These are phyloP conservation scores for Globodera rostochiensis DNA, from an alignment of 1,140 invertebrate species.

Conservation along the genomic window DNA sequence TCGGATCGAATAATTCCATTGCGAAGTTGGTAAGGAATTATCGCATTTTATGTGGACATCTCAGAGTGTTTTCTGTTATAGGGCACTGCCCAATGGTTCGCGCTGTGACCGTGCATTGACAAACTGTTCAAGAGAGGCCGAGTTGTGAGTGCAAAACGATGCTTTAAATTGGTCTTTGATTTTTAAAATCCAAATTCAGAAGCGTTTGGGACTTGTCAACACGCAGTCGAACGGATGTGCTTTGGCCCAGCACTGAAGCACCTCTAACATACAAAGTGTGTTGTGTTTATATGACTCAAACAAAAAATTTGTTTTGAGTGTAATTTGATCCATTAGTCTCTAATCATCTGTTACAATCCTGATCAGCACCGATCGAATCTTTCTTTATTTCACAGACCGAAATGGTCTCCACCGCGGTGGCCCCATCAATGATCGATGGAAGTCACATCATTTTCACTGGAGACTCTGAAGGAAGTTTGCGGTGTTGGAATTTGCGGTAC, in stretches of 20 bases:
- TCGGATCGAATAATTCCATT: conserved; percentile 43
- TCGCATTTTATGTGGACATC: not conserved
- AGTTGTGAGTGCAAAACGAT: conserved; percentile 32
- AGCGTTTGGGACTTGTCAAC: conserved; percentile 40
- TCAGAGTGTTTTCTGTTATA: not conserved
- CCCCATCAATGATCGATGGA: conserved; percentile 9
- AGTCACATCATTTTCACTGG: conserved; percentile 47
- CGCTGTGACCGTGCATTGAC: conserved; percentile 39
- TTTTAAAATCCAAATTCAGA: not conserved
- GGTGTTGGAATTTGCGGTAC: conserved; percentile 48
- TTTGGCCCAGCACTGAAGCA: conserved; percentile 43
- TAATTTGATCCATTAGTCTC: not conserved
- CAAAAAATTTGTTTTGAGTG: not conserved
- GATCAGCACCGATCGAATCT: not conserved
- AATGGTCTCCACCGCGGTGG: conserved; percentile 6
- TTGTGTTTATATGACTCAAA: not conserved
- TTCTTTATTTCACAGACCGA: not conserved
- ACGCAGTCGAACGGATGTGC: conserved; percentile 43
- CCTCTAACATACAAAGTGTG: conserved; percentile 44
- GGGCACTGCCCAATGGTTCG: conserved; percentile 4
- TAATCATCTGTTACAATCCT: not conserved
- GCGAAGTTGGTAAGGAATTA: conserved; percentile 20
- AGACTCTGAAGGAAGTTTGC: conserved; percentile 52
- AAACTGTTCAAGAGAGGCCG: conserved; percentile 46
- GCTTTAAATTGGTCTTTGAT: not conserved